Base-by-base conservation (phyloP, 2,888 invertebrate genomes). In the Sussaba pulchella region DNA sequence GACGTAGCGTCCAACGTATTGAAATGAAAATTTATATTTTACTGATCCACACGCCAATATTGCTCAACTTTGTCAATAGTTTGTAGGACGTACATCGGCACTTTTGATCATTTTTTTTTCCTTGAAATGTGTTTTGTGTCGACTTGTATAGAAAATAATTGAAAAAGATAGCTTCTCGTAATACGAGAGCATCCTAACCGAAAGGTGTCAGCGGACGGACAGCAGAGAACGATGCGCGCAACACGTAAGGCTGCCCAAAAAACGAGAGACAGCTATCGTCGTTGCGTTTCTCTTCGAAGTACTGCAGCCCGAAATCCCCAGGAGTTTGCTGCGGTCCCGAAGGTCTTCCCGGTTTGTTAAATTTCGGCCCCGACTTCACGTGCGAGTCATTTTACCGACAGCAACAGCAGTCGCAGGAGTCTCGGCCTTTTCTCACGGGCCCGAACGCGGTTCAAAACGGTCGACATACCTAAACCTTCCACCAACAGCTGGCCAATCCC, bases 401-500 rank as follows among this genome's bases (percentile, higher is more conserved):
- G 81, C 79, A 74, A 52, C 57, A 52, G 57, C 67, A 54, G 72
- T 74, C 12, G 14, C 9, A 39, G 26, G 54, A 36, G 54, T 31
- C 72, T 82, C 86, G 85, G 88, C 87, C 88, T 87, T 90, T 90
- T 90, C 90, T 90, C 90, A 90, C 90, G 89, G 84, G 87, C 81
- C 83, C 83, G 50, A 83, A 77, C 66, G 69, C 57, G 85, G 83
- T 83, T 88, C 81, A 83, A 54, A 80, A 82, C 82, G 63, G 63
- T 79, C 84, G 85, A 88, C 85, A 85, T 88, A 89, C 87, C 88
- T 87, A 89, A 88, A 88, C 88, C 88, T 87, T 87, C 87, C 85
- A 86, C 88, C 88, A 89, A 90, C 90, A 90, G 89, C 90, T 89
- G 90, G 89, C 88, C 87, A 87, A 90, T 89, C 88, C 86, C 88